Conservation (phyloP, 2,797 vertebrate genomes). For the Phoxinus dragarum region DNA sequence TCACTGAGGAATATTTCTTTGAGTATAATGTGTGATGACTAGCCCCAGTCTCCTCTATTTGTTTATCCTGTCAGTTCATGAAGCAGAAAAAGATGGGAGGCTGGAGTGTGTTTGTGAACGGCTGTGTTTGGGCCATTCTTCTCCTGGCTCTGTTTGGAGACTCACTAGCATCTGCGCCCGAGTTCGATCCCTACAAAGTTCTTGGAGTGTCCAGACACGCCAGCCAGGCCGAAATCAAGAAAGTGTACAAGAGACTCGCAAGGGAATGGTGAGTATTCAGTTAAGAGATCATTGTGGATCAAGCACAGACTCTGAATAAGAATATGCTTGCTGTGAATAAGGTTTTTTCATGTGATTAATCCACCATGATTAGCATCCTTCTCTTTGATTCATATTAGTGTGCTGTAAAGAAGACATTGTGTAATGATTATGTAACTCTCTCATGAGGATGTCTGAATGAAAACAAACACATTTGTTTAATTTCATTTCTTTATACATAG, state of each 20-base stretch:
- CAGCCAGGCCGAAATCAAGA: slow-evolving; percentile 89
- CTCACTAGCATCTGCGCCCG: slow-evolving; percentile 73
- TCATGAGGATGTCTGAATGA: not conserved
- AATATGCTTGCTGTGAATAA: not conserved
- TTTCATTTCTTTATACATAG: slow-evolving; percentile 68
- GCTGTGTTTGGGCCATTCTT: slow-evolving; percentile 35
- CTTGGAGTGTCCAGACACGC: slow-evolving; percentile 84
- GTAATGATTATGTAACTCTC: not conserved
- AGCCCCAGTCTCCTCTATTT: not conserved
- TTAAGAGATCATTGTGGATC: not conserved
- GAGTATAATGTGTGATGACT: not conserved
- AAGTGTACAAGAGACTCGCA: slow-evolving; percentile 89
- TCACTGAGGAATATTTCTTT: not conserved
- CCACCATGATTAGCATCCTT: not conserved
- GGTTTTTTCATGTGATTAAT: not conserved
- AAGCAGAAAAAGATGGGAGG: slow-evolving; percentile 46
- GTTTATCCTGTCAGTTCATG: not conserved
- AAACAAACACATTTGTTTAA: not conserved
- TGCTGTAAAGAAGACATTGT: not conserved
- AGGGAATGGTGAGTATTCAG: slow-evolving; percentile 86
- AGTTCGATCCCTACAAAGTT: slow-evolving; percentile 87
- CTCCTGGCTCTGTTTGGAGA: slow-evolving; percentile 72
- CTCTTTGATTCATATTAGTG: not conserved
- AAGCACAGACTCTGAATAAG: not conserved
- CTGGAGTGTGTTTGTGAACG: slow-evolving; percentile 6